Base-by-base conservation (phyloP, 2,888 invertebrate species). In the Caenorhabditis plicata region DNA sequence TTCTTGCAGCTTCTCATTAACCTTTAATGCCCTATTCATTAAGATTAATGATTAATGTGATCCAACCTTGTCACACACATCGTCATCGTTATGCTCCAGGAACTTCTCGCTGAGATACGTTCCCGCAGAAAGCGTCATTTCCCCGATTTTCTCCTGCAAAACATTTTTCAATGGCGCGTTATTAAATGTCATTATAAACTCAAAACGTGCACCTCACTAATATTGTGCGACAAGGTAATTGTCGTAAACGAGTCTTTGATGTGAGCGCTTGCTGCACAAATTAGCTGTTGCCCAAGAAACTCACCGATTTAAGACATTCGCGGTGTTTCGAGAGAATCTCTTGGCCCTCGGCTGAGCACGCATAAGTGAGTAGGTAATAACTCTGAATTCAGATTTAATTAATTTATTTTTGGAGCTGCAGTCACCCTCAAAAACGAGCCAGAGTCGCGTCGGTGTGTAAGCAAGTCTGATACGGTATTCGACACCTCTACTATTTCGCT, bases 71-170 rank as follows among this genome's bases (percentile, higher is more conserved):
- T 63, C 62, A 47, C 77, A 77, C 35, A 74, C 73, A 41, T 77
- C 71, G 7, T 77, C 73, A 39, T 74, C 71, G 13, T 60, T 60
- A 44, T 77, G 71, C 9, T 61, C 57, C 27, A 79, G 48, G 60
- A 80, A 80, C 43, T 78, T 80, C 55, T 80, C 78, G 33, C 71
- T 74, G 19, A 79, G 56, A 53, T 79, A 79, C 7, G 79, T 80
- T 39, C 78, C 79, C 25, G 79, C 79, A 2, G 76, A 74, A 2
- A 79, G 62, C 1, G 79, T 79, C 79, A 79, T 80, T 48, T 80
- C 77, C 7, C 80, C 79, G 19, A 80, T 78, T 43, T 73, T 70
- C 41, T 79, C 77, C 57, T 71, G 60, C 1, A 71, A 62, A 19
- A 35, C 27, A n/a, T 40, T 5, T 42, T 26, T n/a, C 7, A 9